Evolutionary conservation across 1,140 invertebrate species (phyloP).

Genomic region (Zaprionus vittiger): DNA sequence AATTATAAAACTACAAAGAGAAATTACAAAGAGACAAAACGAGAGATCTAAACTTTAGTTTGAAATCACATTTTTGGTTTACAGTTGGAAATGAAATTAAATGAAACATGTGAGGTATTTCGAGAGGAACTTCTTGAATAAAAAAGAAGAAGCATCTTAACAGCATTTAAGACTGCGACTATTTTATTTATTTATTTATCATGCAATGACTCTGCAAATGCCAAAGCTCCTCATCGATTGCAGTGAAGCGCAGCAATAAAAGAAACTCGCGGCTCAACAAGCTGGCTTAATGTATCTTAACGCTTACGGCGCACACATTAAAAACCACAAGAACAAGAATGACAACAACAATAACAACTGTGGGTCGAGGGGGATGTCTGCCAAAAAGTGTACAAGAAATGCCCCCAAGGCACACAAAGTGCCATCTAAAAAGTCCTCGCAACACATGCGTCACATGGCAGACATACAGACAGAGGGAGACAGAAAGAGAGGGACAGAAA

Average conservation of each 20-base stretch:
- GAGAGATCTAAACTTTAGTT: neutral
- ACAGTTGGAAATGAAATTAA: neutral
- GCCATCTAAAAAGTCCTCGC: neutral
- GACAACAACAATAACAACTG: neutral
- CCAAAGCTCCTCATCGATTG: neutral
- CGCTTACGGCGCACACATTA: slow-evolving; percentile 60
- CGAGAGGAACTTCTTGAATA: no score
- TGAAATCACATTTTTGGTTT: neutral
- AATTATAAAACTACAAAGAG: slow-evolving; percentile 17
- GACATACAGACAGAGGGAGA: neutral
- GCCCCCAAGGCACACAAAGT: neutral
- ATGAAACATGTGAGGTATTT: neutral
- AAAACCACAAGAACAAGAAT: slow-evolving; percentile 34
- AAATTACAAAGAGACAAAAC: slow-evolving; percentile 6
- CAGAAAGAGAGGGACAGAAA: neutral
- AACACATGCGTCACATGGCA: neutral
- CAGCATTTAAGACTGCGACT: neutral
- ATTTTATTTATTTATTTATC: slow-evolving; percentile 4
- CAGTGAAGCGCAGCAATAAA: slow-evolving; percentile 8
- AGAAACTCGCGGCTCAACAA: slow-evolving; percentile 40
- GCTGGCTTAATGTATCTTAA: slow-evolving; percentile 70
- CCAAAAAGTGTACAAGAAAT: slow-evolving; percentile 5
- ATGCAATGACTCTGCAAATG: slow-evolving; percentile 17
- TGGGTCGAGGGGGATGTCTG: neutral
- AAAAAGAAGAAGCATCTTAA: neutral